phyloP scores from a whole-genome alignment of 1,140 invertebrate genomes.

The Orius laevigatus region DNA sequence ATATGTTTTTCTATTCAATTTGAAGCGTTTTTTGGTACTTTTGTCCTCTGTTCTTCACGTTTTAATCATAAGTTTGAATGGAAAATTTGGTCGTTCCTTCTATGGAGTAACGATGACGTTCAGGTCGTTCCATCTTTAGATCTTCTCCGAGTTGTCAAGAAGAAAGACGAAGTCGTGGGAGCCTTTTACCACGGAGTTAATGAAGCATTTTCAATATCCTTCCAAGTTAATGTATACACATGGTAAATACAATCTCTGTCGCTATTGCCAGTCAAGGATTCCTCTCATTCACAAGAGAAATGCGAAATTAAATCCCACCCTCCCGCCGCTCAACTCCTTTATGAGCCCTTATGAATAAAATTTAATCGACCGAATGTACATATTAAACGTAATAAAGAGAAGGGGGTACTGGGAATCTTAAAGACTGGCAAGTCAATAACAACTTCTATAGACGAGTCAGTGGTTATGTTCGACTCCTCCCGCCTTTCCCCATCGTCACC shows the following conservation, averaged over 20 bases:
- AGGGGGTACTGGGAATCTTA: neutral
- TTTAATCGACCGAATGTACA: conserved; percentile 15
- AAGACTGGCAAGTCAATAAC: neutral
- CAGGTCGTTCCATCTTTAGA: too few species aligned
- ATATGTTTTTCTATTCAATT: too few species aligned
- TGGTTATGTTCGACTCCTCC: neutral
- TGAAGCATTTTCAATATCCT: conserved; percentile 12
- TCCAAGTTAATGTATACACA: conserved; percentile 8
- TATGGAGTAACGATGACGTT: too few species aligned
- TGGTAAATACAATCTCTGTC: conserved; percentile 11
- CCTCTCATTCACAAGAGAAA: conserved; percentile 6
- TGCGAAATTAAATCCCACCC: conserved; percentile 14
- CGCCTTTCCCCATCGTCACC: neutral
- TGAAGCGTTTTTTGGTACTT: too few species aligned
- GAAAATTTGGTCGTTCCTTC: too few species aligned
- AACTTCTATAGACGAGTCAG: conserved; percentile 5
- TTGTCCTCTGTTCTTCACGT: too few species aligned
- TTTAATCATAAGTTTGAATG: too few species aligned
- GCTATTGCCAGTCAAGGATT: conserved; percentile 10
- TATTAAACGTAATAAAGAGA: conserved; percentile 12
- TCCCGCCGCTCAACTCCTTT: conserved; percentile 7
- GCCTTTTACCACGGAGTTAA: conserved; percentile 8
- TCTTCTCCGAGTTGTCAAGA: too few species aligned
- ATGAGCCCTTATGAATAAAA: conserved; percentile 15
- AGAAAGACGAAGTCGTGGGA: too few species aligned